These are phyloP conservation scores for Drosophila asahinai DNA, from an alignment of 1,140 invertebrate genomes.

Conservation along the genomic window DNA sequence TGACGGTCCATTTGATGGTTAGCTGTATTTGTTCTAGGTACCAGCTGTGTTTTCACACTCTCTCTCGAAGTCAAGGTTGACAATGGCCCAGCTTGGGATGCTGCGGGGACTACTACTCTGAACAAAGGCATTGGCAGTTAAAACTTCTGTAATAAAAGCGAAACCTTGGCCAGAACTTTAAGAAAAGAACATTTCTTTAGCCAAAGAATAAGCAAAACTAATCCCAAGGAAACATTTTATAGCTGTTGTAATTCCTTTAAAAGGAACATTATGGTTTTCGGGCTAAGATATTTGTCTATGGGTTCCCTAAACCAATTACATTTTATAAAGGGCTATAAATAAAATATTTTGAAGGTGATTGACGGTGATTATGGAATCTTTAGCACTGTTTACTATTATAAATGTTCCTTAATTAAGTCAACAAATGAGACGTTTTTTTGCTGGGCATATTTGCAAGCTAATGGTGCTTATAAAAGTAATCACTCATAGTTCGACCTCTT, in stretches of 20 bases:
- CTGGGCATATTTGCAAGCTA: neutral
- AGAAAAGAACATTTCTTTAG: constrained; percentile 7
- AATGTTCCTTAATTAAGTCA: neutral
- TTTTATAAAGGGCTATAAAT: neutral
- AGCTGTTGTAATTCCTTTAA: constrained; percentile 16
- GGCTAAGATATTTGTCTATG: neutral
- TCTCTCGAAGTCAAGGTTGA: constrained; percentile 50
- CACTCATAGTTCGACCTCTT: neutral
- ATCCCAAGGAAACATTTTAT: constrained; percentile 5
- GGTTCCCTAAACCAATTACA: constrained; percentile 4
- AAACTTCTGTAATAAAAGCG: constrained; percentile 21
- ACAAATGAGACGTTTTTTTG: no score
- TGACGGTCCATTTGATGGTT: constrained; percentile 50
- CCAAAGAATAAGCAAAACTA: constrained; percentile 7
- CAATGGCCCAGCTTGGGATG: constrained; percentile 28
- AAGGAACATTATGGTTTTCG: neutral
- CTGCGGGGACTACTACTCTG: neutral
- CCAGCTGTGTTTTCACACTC: constrained; percentile 73
- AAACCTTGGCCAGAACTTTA: constrained; percentile 26
- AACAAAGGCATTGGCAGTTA: constrained; percentile 13
- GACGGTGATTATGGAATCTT: neutral
- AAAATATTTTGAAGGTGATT: no score
- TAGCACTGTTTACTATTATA: neutral
- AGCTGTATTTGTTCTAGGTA: constrained; percentile 37
- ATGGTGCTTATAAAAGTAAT: constrained; percentile 1